Conservation (phyloP, 2,113 vertebrate genomes). For the Prionailurus bengalensis region DNA sequence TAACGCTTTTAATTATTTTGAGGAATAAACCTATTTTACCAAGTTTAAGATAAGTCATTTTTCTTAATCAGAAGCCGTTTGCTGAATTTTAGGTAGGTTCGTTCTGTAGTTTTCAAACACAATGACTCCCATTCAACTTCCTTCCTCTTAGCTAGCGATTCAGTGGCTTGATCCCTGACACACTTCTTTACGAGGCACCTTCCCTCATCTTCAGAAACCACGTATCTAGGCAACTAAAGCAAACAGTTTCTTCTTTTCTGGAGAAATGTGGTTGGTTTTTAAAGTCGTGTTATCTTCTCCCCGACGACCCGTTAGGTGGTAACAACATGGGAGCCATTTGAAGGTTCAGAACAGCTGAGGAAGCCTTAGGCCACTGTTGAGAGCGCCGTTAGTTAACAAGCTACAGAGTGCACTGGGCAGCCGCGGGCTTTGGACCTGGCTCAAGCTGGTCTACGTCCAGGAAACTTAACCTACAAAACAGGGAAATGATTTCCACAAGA, state of each 20-base stretch:
- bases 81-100: conserved; percentile 8
- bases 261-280: not conserved
- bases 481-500: not conserved
- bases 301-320: not conserved
- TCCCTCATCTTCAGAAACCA: not conserved
- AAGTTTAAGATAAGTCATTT: conserved; percentile 12
- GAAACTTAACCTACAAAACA: not conserved
- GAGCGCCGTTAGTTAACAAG: not conserved
- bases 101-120: not conserved
- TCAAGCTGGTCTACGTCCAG: not conserved
- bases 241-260: not conserved
- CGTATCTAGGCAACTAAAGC: rapidly evolving
- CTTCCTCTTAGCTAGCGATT: not conserved
- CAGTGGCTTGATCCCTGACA: not conserved
- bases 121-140: not conserved
- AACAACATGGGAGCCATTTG: not conserved
- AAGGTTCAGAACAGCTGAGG: not conserved
- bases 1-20: conserved; percentile 78
- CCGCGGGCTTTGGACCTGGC: too few relatives aligned
- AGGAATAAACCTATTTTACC: not conserved
- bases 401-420: not conserved
- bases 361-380: not conserved
- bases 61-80: not conserved
- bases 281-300: not conserved
- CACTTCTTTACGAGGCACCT: not conserved